Evolutionary conservation across 2,888 invertebrate species (phyloP), one percentile per base, ranked within the genome.

Genomic region (Drosophila engyochracea): DNA sequence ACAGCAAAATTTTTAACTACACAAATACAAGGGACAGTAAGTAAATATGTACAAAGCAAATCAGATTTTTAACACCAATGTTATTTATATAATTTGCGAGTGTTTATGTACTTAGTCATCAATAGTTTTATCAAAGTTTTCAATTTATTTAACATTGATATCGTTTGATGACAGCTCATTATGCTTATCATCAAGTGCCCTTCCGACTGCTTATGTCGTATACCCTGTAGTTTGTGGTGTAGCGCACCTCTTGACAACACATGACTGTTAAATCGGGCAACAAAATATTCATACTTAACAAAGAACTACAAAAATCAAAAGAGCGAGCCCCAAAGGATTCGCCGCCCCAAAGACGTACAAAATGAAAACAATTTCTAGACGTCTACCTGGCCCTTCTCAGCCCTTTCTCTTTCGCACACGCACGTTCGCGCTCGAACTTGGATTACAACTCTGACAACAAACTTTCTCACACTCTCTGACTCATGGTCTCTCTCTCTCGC

Each of bases 351-450:
- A 59, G 16, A 30, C 53, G 70, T 62, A 70, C 74, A 77, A 70
- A 80, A 76, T 69, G 74, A 89, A 82, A 89, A 89, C 84, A 85
- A 82, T 82, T 89, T 82, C 64, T 53, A 51, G 14, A 14, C 37
- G 54, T n/a, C 41, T 19, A 4, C 2, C 7, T 19, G 4, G 31
- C 37, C 51, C 28, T 9, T 28, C 28, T 14, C 30, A 4, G 1
- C 30, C 22, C 4, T 44, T 44, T 16, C 31, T 30, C n/a, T 30
- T 16, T 41, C 31, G 16, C 51, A 30, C 49, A 49, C 14, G 35
- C 19, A 49, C 58, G 41, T 47, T 35, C 57, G 41, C 54, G 10
- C 37, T 39, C 58, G 33, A 51, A 35, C 73, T 25, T 52, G 14
- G 39, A 22, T 52, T 31, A 39, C 25, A 44, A 44, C 39, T 35